phyloP scores from a whole-genome alignment of 2,888 invertebrate species.

The Hydriomena furcata region DNA sequence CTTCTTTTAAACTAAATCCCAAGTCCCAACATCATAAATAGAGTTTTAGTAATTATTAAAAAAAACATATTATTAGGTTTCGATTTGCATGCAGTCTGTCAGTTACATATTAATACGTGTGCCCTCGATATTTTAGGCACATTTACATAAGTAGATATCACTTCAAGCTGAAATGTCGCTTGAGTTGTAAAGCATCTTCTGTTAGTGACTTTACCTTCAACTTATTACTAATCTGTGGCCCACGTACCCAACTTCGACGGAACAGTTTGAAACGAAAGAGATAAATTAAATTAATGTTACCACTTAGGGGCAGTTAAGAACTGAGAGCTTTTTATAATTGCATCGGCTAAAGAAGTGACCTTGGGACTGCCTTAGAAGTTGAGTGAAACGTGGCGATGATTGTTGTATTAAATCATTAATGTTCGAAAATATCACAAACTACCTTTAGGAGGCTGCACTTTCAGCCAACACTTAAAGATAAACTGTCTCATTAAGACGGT shows the following conservation, averaged over 20 bases:
- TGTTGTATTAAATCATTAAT: slow-evolving; percentile 23
- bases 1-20: no score
- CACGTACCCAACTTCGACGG: slow-evolving; percentile 41
- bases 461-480: no score
- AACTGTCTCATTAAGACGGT: no score
- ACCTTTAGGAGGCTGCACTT: no score
- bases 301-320: slow-evolving; percentile 39
- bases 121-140: no score
- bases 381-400: slow-evolving; percentile 19
- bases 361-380: slow-evolving; percentile 21
- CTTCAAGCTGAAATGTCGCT: not conserved
- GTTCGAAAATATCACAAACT: not conserved
- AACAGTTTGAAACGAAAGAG: slow-evolving; percentile 51
- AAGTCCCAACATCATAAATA: no score
- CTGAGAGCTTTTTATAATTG: slow-evolving; percentile 36
- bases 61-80: no score
- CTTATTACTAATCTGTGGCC: slow-evolving; percentile 40
- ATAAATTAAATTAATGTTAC: slow-evolving; percentile 59
- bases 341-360: slow-evolving; percentile 26
- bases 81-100: no score
- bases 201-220: slow-evolving; percentile 5
- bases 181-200: slow-evolving; percentile 6
- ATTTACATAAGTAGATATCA: not conserved
- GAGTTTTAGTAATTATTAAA: no score
- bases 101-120: no score